Percentiles rank a stretch among this genome's conserved stretches.
Conservation (phyloP, 2,888 invertebrate species). For the Mimachlamys varia region DNA sequence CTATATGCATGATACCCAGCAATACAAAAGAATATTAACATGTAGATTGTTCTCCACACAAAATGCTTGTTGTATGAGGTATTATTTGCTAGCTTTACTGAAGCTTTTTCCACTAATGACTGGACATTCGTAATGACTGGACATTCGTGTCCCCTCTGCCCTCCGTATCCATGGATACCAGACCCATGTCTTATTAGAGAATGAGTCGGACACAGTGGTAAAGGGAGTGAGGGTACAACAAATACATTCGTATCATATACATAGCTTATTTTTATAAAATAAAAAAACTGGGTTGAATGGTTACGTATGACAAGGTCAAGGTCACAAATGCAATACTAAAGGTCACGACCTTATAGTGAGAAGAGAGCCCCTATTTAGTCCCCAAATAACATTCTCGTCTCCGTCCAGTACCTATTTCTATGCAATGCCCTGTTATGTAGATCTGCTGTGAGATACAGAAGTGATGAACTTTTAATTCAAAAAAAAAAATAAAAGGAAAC, state of each 20-base stretch:
- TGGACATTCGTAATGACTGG: not conserved
- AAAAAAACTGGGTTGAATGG: not conserved
- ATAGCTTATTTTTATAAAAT: conserved; percentile 12
- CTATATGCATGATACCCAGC: not conserved
- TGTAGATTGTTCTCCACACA: not conserved
- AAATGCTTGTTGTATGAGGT: not conserved
- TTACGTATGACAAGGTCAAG: not conserved
- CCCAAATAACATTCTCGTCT: not conserved
- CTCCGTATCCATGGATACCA: not conserved
- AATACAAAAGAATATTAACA: not conserved
- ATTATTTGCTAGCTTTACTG: not conserved
- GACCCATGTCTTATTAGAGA: not conserved
- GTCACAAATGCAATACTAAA: not conserved
- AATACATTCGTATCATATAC: not conserved
- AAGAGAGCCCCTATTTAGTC: not conserved
- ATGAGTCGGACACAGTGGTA: no score
- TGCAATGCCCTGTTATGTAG: not conserved
- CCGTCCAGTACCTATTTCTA: not conserved
- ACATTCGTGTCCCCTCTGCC: not conserved
- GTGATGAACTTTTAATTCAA: no score
- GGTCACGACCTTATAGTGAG: not conserved
- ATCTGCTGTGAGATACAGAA: no score
- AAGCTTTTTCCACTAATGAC: not conserved
- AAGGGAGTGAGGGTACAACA: not conserved
- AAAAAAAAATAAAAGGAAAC: not conserved